phyloP scores from a whole-genome alignment of 1,140 invertebrate species.

The Listronotus bonariensis region DNA sequence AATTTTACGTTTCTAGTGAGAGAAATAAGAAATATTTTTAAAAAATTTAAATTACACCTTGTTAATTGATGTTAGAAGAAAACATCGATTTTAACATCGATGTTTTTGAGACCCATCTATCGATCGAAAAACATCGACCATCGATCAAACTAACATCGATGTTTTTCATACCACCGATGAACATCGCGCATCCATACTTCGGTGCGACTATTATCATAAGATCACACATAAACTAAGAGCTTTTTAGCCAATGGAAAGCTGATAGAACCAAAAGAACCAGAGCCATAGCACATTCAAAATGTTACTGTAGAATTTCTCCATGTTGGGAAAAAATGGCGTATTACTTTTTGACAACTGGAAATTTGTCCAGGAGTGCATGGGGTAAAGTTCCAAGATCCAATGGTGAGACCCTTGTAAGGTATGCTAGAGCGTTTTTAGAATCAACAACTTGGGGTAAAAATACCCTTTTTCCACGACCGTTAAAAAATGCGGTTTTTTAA shows the following conservation, averaged over 20 bases:
- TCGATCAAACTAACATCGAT: not conserved
- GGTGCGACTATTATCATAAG: not conserved
- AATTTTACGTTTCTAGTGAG: too few species aligned
- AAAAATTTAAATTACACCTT: too few species aligned
- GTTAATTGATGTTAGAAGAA: too few species aligned
- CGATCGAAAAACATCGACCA: too few species aligned
- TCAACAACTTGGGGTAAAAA: too few species aligned
- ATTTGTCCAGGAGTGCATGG: slow-evolving; percentile 96
- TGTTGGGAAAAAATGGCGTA: slow-evolving; percentile 69
- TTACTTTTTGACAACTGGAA: slow-evolving; percentile 89
- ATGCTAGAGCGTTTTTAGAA: too few species aligned
- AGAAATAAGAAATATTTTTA: too few species aligned
- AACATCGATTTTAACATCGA: too few species aligned
- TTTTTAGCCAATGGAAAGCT: slow-evolving; percentile 81
- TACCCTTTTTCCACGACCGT: too few species aligned
- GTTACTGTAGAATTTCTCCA: slow-evolving; percentile 78
- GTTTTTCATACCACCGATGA: too few species aligned
- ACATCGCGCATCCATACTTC: not conserved
- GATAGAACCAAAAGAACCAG: slow-evolving; percentile 66
- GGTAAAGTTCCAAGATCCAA: slow-evolving; percentile 72
- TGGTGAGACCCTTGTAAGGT: slow-evolving; percentile 66
- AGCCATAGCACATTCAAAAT: slow-evolving; percentile 94
- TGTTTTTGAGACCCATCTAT: too few species aligned
- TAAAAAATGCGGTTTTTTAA: too few species aligned
- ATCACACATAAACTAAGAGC: not conserved